phyloP scores from a whole-genome alignment of 2,797 vertebrate genomes.

The Scarus forsteni region DNA sequence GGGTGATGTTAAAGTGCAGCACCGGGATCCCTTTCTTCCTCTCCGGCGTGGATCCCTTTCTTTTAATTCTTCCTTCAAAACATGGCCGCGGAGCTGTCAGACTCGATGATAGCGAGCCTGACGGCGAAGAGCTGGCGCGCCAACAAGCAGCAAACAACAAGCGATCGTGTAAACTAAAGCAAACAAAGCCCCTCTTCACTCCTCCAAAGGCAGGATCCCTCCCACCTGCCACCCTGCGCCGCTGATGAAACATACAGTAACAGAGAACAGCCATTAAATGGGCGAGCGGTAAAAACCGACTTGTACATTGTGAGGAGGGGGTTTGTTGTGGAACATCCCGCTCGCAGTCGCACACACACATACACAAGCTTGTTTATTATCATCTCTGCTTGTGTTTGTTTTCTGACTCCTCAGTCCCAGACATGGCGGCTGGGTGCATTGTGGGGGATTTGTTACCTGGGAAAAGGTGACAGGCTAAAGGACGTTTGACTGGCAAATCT shows the following conservation, averaged over 20 bases:
- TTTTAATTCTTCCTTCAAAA: slow-evolving; percentile 76
- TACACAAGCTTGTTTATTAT: slow-evolving; percentile 76
- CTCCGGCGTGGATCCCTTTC: slow-evolving; percentile 52
- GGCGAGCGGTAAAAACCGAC: slow-evolving; percentile 63
- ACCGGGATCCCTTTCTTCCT: slow-evolving; percentile 55
- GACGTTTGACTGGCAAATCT: slow-evolving; percentile 69
- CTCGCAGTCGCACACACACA: slow-evolving; percentile 45
- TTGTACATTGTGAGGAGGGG: slow-evolving; percentile 63
- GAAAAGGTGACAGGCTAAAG: slow-evolving; percentile 74
- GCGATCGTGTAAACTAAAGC: slow-evolving; percentile 85
- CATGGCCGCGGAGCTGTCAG: slow-evolving; percentile 81
- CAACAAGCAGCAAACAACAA: slow-evolving; percentile 83
- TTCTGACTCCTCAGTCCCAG: slow-evolving; percentile 53
- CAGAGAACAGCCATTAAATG: slow-evolving; percentile 79
- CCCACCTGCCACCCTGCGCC: slow-evolving; percentile 79
- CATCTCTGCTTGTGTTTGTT: slow-evolving; percentile 71
- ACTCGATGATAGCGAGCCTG: slow-evolving; percentile 75
- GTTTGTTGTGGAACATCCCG: slow-evolving; percentile 70
- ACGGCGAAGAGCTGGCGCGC: slow-evolving; percentile 76
- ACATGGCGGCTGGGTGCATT: slow-evolving; percentile 60
- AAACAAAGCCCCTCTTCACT: slow-evolving; percentile 81
- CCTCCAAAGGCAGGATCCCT: slow-evolving; percentile 79
- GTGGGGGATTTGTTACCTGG: slow-evolving; percentile 70
- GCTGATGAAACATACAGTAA: slow-evolving; percentile 86
- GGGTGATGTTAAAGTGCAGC: slow-evolving; percentile 62